Conservation (phyloP, 2,797 vertebrate species). For the Pangasius sanitwongsei region DNA sequence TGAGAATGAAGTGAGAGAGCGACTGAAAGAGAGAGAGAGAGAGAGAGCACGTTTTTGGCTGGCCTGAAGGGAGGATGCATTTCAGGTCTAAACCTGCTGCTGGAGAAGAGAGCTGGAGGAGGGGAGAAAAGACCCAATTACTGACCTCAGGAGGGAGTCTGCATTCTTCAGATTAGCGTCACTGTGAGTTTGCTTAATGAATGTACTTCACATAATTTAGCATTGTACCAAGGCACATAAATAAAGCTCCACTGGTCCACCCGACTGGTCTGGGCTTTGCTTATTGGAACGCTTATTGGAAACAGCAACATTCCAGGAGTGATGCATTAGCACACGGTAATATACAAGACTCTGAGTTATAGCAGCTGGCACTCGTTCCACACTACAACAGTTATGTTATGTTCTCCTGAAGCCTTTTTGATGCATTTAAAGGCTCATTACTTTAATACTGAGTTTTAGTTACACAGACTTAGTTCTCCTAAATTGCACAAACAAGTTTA, state of each 20-base stretch:
- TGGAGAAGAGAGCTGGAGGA: conserved; percentile 62
- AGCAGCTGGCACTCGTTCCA: conserved; percentile 7
- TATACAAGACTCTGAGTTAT: conserved; percentile 45
- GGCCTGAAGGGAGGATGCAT: conserved; percentile 76
- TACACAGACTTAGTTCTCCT: conserved; percentile 30
- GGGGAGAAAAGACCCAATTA: conserved; percentile 58
- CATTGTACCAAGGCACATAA: conserved; percentile 74
- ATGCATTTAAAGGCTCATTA: conserved; percentile 32
- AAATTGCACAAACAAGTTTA: conserved; percentile 35
- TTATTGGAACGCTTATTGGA: conserved; percentile 84
- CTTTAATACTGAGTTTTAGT: conserved; percentile 39
- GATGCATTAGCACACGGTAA: conserved; percentile 63
- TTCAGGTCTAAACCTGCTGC: conserved; percentile 87
- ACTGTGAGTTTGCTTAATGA: conserved; percentile 79
- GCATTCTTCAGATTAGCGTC: conserved; percentile 79
- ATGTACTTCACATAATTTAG: conserved; percentile 80
- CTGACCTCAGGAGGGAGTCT: conserved; percentile 62
- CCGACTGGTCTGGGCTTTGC: conserved; percentile 66
- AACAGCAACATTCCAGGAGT: conserved; percentile 74
- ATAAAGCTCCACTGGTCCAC: conserved; percentile 76
- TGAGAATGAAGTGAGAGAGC: conserved; percentile 46
- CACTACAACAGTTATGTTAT: conserved; percentile 28
- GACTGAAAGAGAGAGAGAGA: conserved; percentile 38
- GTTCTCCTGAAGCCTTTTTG: conserved; percentile 18
- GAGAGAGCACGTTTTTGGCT: conserved; percentile 70